These are phyloP conservation scores for Sciurus carolinensis DNA, from an alignment of 2,797 vertebrate genomes.

Conservation along the genomic window DNA sequence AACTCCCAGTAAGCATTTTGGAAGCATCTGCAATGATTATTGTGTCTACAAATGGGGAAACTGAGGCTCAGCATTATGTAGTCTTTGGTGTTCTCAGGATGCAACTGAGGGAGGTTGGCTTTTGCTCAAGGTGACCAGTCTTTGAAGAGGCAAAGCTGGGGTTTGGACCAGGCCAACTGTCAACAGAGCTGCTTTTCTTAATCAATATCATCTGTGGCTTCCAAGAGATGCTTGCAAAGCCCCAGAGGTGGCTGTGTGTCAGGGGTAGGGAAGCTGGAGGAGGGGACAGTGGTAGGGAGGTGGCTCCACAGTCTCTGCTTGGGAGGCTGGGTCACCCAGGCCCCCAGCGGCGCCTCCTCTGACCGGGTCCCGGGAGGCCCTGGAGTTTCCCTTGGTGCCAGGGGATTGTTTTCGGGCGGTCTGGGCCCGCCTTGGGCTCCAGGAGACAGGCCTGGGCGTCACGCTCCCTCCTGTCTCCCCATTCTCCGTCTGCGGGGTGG, in stretches of 20 bases:
- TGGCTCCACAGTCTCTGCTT: neutral
- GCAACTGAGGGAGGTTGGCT: neutral
- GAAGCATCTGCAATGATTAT: too few species aligned
- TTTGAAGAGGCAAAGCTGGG: neutral
- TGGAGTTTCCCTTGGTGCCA: constrained; percentile 81
- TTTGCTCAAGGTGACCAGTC: neutral
- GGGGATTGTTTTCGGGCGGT: constrained; percentile 79
- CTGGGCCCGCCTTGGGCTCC: constrained; percentile 77
- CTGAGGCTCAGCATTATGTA: neutral
- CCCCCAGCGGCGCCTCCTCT: constrained; percentile 36
- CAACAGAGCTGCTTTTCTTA: neutral
- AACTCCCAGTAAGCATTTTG: neutral
- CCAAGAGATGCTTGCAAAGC: neutral
- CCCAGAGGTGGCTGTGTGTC: neutral
- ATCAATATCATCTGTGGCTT: neutral
- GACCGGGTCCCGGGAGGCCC: constrained; percentile 72
- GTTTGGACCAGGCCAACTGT: neutral
- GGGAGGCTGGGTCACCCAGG: constrained; percentile 53
- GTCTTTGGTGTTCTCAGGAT: neutral
- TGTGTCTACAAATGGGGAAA: neutral
- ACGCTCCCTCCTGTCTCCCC: constrained; percentile 77
- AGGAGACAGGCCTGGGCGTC: neutral
- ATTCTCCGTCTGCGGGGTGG: constrained; percentile 69
- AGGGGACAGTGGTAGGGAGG: neutral
- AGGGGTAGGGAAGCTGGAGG: neutral